phyloP scores from a whole-genome alignment of 1,140 invertebrate genomes.

The Vanessa tameamea region DNA sequence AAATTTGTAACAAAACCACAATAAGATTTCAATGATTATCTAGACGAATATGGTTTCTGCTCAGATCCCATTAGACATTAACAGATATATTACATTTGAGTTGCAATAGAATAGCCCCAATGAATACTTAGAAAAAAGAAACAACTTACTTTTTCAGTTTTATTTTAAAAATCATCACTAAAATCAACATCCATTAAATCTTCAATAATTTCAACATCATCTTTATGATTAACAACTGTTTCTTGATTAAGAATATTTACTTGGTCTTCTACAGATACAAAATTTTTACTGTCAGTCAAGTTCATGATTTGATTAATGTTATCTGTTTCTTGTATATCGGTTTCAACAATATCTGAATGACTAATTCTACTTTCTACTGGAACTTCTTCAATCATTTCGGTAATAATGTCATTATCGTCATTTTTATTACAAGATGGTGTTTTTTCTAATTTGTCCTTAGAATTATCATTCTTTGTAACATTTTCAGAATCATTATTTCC shows the following conservation, averaged over 20 bases:
- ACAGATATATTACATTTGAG: too few species aligned
- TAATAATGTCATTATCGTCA: conserved; percentile 10
- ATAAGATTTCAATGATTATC: too few species aligned
- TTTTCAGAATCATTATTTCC: not conserved
- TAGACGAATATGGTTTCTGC: too few species aligned
- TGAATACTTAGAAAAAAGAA: not conserved
- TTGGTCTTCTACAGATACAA: too few species aligned
- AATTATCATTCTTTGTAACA: not conserved
- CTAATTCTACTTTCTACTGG: too few species aligned
- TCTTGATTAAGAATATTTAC: not conserved
- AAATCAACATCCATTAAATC: conserved; percentile 72
- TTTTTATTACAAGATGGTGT: not conserved
- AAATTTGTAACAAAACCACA: too few species aligned
- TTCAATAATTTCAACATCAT: conserved; percentile 29
- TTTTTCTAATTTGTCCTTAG: conserved; percentile 6
- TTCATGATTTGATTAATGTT: not conserved
- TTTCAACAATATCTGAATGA: not conserved
- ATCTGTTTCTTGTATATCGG: not conserved
- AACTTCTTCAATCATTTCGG: conserved; percentile 25
- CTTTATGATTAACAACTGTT: not conserved
- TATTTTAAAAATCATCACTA: conserved; percentile 57
- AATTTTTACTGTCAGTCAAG: not conserved
- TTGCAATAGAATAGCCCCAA: too few species aligned
- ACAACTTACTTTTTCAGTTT: conserved; percentile 26
- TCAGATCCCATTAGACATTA: too few species aligned